Conservation (phyloP, 2,888 invertebrate genomes). For the Autographa pulchrina region DNA sequence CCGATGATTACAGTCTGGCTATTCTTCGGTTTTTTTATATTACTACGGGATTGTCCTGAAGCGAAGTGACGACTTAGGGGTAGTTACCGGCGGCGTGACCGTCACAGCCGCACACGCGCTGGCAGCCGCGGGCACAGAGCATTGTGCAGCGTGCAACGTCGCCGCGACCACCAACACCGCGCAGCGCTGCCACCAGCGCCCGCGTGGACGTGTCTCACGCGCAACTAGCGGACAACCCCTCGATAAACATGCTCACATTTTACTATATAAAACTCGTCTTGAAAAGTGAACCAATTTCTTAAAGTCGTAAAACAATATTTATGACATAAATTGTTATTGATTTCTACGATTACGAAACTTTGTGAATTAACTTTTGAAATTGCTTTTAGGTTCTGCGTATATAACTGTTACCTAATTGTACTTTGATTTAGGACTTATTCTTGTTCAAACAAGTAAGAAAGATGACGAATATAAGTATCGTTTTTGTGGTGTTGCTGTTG, state of each 20-base stretch:
- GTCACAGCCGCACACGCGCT: background rate
- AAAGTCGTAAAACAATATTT: background rate
- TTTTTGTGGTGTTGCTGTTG: background rate
- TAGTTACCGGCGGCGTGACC: background rate
- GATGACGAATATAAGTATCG: background rate
- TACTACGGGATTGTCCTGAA: background rate
- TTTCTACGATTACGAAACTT: background rate
- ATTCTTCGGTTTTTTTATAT: no score
- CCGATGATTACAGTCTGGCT: no score
- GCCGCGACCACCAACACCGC: background rate
- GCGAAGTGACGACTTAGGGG: slow-evolving; percentile 5
- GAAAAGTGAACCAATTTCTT: background rate
- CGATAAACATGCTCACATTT: background rate
- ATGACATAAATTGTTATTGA: background rate
- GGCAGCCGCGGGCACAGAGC: background rate
- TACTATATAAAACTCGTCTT: background rate
- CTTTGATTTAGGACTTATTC: background rate
- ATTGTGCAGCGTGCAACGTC: background rate
- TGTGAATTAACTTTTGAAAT: background rate
- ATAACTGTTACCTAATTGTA: background rate
- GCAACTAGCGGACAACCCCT: background rate
- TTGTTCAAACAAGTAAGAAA: background rate
- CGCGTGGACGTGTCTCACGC: background rate
- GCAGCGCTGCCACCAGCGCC: background rate
- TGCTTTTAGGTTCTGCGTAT: background rate